Percentiles rank a stretch among this genome's conserved stretches.
Evolutionary conservation across 1,140 invertebrate species (phyloP).

Genomic region (Pissodes strobi): DNA sequence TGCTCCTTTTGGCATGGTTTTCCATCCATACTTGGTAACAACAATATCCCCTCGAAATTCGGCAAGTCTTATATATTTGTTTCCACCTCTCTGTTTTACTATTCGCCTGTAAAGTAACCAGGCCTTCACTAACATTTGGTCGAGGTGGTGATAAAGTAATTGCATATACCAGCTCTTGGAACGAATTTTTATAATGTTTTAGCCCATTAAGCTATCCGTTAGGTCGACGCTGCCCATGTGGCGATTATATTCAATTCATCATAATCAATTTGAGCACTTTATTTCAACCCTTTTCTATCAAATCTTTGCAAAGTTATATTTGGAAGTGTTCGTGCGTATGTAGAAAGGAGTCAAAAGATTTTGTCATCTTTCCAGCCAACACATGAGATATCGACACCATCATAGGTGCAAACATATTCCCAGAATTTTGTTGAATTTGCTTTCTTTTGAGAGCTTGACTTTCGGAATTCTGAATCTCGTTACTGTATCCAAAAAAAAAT

Average conservation of each 20-base stretch:
- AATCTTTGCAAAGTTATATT: slow-evolving; percentile 18
- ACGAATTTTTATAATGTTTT: slow-evolving; percentile 55
- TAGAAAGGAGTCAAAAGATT: too few relatives aligned
- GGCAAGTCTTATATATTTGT: too few relatives aligned
- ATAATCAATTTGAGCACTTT: slow-evolving; percentile 21
- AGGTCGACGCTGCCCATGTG: slow-evolving; percentile 59
- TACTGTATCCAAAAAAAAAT: slow-evolving; percentile 33
- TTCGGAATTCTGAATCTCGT: slow-evolving; percentile 33
- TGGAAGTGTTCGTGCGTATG: slow-evolving; percentile 15
- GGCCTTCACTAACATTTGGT: slow-evolving; percentile 47
- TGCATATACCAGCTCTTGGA: slow-evolving; percentile 55
- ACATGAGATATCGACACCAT: slow-evolving; percentile 14
- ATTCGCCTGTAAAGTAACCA: slow-evolving; percentile 38
- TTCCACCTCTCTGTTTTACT: too few relatives aligned
- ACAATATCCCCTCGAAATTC: too few relatives aligned
- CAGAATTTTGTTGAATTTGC: slow-evolving; percentile 30
- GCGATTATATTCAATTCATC: slow-evolving; percentile 18
- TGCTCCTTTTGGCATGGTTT: too few relatives aligned
- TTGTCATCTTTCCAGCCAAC: too few relatives aligned
- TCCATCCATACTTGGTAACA: too few relatives aligned
- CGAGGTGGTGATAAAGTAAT: slow-evolving; percentile 57
- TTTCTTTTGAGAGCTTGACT: slow-evolving; percentile 29
- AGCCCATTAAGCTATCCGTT: slow-evolving; percentile 54
- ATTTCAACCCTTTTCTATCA: slow-evolving; percentile 25
- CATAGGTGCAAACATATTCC: slow-evolving; percentile 19